Base-by-base conservation (phyloP, 2,888 invertebrate species). In the Allygus modestus region DNA sequence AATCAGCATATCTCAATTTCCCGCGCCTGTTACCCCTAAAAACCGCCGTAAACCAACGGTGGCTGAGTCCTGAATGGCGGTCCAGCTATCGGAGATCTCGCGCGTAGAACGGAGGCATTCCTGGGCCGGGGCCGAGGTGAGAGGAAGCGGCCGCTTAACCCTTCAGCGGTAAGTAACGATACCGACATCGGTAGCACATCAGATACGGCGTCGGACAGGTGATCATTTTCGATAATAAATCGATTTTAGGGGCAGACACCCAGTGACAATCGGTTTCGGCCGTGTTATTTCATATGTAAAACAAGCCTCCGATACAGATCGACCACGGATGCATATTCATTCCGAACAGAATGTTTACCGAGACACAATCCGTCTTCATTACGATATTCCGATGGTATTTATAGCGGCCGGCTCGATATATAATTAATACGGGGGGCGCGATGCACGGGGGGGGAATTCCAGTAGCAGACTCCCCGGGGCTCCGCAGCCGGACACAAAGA, bases 171-270 rank as follows among this genome's bases (percentile, higher is more conserved):
- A 83, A 75, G 75, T 83, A 83, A 73, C 73, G 83, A 51, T 26
- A 43, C 31, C 81, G 43, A 26, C 43, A 73, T 58, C 83, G 75
- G 83, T 51, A 85, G 82, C 75, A 20, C 82, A 71, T 65, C 79
- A 77, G 84, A 82, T 82, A 82, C 41, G 41, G 71, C 58, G 23
- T 33, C 58, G 37, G 85, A 82, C 82, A 86, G 86, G 87, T 85
- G 87, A 86, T 87, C 86, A 87, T 87, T 87, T 87, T 87, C 85
- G 77, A 84, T 86, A 84, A 87, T 87, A 87, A 87, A 87, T 87
- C 86, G 84, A 83, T 85, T 85, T 81, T 46, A 46, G 43, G 61
- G 58, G 58, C 58, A 83, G 75, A 51, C 58, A 77, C 82, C 46
- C 83, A 82, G 82, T 85, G 85, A 85, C 85, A 85, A 83, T 83